Conservation (phyloP, 2,888 invertebrate species). For the Dinocampus coccinellae region DNA sequence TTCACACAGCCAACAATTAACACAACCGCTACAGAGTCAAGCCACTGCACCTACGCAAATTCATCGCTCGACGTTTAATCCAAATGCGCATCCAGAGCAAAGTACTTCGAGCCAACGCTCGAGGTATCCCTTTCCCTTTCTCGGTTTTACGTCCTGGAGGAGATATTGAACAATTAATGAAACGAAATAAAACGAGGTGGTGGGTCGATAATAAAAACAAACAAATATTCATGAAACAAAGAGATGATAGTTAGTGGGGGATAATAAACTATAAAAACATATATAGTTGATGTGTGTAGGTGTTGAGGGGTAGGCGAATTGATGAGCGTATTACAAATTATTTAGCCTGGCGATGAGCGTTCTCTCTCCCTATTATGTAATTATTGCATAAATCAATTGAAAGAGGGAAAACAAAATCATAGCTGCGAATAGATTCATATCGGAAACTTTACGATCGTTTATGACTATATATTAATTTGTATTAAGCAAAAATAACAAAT, state of each 20-base stretch:
- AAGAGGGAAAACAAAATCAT: neutral
- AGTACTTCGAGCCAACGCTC: conserved; percentile 55
- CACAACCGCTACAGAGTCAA: conserved; percentile 55
- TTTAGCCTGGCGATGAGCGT: conserved; percentile 49
- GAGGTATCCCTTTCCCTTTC: conserved; percentile 64
- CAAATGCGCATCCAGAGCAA: conserved; percentile 49
- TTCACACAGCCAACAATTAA: conserved; percentile 56
- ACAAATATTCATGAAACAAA: neutral
- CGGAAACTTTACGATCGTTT: neutral
- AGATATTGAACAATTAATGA: conserved; percentile 55
- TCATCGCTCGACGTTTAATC: conserved; percentile 50
- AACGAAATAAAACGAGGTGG: neutral
- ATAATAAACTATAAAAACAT: conserved; percentile 1
- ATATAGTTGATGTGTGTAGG: neutral
- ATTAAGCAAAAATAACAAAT: neutral
- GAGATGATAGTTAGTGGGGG: neutral
- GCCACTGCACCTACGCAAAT: conserved; percentile 53
- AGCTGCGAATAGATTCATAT: neutral
- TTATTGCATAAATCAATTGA: neutral
- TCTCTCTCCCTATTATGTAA: conserved; percentile 17
- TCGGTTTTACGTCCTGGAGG: conserved; percentile 63
- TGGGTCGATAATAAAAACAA: neutral
- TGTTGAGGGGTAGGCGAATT: conserved; percentile 2
- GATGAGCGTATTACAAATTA: conserved; percentile 26
- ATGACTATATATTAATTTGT: neutral